phyloP scores from a whole-genome alignment of 2,888 invertebrate genomes.

The Sipunculus nudus region DNA sequence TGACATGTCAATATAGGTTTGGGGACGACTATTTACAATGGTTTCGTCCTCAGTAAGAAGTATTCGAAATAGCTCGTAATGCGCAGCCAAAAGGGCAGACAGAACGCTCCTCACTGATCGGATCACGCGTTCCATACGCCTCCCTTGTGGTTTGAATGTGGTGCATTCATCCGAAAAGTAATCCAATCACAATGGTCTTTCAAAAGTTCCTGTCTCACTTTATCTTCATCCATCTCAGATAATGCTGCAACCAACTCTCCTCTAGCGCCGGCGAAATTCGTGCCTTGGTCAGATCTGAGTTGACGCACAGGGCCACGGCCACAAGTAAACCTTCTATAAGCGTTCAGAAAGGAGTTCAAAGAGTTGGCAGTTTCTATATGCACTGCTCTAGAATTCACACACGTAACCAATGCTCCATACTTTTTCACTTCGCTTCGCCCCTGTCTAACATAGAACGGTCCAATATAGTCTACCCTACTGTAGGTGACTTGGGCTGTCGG shows the following conservation, averaged over 20 bases:
- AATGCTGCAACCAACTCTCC: constrained; percentile 24
- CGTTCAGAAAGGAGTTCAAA: constrained; percentile 11
- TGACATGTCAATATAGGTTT: no score
- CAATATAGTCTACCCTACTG: constrained; percentile 12
- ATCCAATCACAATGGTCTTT: constrained; percentile 17
- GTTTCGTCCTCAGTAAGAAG: no score
- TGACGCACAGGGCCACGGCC: constrained; percentile 8
- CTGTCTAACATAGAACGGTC: constrained; percentile 13
- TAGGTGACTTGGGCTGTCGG: constrained; percentile 16
- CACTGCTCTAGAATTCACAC: constrained; percentile 36
- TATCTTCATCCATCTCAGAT: constrained; percentile 15
- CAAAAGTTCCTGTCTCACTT: constrained; percentile 16
- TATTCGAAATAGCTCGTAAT: no score
- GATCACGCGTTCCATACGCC: constrained; percentile 44
- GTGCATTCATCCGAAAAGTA: constrained; percentile 33
- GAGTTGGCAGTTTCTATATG: constrained; percentile 39
- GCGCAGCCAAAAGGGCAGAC: constrained; percentile 20
- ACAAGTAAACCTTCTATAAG: no score
- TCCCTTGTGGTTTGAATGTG: constrained; percentile 42
- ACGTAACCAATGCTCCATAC: constrained; percentile 11
- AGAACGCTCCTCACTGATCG: constrained; percentile 35
- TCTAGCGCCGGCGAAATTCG: constrained; percentile 36
- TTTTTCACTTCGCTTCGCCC: constrained; percentile 2
- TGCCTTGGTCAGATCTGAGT: constrained; percentile 10
- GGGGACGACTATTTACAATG: no score